A percentile compares a stretch with the other conserved stretches of the same genome.
phyloP scores from a whole-genome alignment of 2,797 vertebrate species.

The Spinus olivaceus region DNA sequence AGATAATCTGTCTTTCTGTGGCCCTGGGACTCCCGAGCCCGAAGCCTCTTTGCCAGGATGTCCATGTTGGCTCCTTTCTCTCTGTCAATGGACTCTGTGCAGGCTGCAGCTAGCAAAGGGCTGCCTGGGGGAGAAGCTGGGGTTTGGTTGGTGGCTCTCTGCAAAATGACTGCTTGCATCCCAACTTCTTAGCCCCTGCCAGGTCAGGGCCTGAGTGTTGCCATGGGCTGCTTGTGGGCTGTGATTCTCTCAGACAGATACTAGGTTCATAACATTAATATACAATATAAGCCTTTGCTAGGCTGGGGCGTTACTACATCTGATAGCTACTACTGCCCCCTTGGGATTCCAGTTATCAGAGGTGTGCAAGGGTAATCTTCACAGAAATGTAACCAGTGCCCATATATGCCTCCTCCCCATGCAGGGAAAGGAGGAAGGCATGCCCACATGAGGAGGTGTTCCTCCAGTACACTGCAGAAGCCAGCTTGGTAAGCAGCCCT shows the following conservation, averaged over 20 bases:
- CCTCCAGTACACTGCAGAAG: not conserved
- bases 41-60: fast-evolving
- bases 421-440: not conserved
- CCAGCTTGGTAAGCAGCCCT: not conserved
- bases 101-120: not conserved
- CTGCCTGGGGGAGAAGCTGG: not conserved
- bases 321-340: fast-evolving
- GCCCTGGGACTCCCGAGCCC: fast-evolving
- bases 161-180: not conserved
- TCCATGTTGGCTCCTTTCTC: not conserved
- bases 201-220: fast-evolving
- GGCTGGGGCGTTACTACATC: fast-evolving
- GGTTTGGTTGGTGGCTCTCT: not conserved
- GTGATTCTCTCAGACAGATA: not conserved
- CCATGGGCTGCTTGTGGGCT: not conserved
- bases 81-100: not conserved
- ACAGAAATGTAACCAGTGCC: not conserved
- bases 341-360: not conserved
- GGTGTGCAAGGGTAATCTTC: not conserved
- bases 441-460: not conserved
- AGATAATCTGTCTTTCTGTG: not conserved
- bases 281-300: not conserved
- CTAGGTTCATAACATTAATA: not conserved
- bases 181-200: not conserved
- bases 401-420: not conserved